Conservation (phyloP, 2,113 vertebrate genomes). For the Rhynchopsitta pachyrhyncha region DNA sequence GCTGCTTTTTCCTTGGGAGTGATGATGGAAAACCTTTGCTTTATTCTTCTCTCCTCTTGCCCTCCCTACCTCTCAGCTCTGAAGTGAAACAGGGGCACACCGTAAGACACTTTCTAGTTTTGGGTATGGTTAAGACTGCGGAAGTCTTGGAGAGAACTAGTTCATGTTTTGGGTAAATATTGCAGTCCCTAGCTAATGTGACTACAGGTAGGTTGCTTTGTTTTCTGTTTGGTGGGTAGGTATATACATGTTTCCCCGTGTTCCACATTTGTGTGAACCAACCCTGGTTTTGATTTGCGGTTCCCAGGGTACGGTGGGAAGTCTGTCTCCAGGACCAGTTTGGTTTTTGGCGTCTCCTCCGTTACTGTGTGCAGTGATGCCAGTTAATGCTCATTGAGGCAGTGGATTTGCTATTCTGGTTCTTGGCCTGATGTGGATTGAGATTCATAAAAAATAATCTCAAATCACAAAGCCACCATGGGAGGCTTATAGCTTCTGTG, state of each 20-base stretch:
- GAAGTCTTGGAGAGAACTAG: background rate
- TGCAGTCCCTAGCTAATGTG: background rate
- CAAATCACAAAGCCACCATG: slow-evolving; percentile 49
- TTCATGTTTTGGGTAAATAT: background rate
- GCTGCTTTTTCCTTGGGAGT: background rate
- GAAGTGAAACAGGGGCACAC: background rate
- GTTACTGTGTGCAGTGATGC: background rate
- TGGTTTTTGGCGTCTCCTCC: background rate
- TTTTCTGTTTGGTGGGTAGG: background rate
- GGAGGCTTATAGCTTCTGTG: slow-evolving; percentile 41
- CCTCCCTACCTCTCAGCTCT: background rate
- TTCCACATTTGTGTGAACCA: background rate
- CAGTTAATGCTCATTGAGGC: slow-evolving; percentile 41
- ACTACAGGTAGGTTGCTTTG: background rate
- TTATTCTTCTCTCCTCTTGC: background rate
- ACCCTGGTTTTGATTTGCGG: background rate
- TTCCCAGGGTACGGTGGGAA: background rate
- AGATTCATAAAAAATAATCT: slow-evolving; percentile 59
- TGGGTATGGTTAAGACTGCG: background rate
- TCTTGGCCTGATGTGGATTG: slow-evolving; percentile 40
- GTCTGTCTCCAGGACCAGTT: background rate
- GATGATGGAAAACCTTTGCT: background rate
- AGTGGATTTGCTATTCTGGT: slow-evolving; percentile 24
- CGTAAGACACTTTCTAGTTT: background rate
- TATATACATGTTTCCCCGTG: rapidly evolving